Evolutionary conservation across 92 coral and sea anemone species (phyloP), one percentile per base, ranked within the genome.

Genomic region (Meandrina meandrites): DNA sequence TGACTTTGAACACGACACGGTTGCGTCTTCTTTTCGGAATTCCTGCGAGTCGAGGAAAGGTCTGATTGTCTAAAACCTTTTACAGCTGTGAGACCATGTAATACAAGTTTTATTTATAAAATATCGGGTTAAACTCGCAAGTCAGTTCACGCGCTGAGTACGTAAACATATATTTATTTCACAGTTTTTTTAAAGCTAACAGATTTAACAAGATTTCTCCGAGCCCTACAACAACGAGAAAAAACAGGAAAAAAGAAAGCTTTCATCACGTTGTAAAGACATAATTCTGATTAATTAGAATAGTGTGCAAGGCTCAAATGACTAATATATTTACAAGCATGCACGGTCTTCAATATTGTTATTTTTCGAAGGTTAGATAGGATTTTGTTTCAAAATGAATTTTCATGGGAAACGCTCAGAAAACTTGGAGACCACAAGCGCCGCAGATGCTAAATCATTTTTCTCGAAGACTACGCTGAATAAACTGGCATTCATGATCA

Each of bases 1-100:
- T 70, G 30, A 70, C 66, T 82, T 81, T 68, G 58, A 81, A 81
- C 18, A 48, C 85, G 58, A 81, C 45, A 48, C 66, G 45, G 14
- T n/a, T 82, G 32, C 36, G 86, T 27, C 78, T 31, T 74, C 14
- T 68, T 68, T 37, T 8, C 51, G 48, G 56, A 80, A 80, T 80
- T 22, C 34, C 53, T 28, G 0, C 5, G 45, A 3, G 42, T 70
- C 47, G 35, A 47, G 45, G 47, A 72, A 72, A 32, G 62, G 54
- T 68, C 16, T 7, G 77, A 42, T 64, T 32, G 77, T 34, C 67
- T 42, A 31, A 47, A 3, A 50, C 2, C 17, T 48, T 68, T 47
- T 4, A 48, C 30, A 32, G 62, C 42, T 67, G 86, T n/a, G n/a
- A n/a, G n/a, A n/a, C n/a, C n/a, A n/a, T n/a, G n/a, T 35, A 18